Base-by-base conservation (phyloP, 2,797 vertebrate species). In the Arctocebus calabarensis region DNA sequence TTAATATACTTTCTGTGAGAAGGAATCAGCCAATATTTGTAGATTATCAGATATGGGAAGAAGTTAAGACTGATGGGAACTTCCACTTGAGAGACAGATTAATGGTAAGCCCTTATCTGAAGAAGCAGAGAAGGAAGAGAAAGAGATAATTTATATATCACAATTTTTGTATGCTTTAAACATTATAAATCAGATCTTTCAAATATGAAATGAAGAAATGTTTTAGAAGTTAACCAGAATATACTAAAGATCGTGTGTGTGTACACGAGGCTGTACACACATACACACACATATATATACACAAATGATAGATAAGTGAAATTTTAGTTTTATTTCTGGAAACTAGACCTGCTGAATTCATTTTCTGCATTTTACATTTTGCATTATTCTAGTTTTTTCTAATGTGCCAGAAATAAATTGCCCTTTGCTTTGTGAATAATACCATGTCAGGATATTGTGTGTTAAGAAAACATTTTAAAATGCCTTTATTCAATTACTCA, bases 391-490 rank as follows among this genome's bases (percentile, higher is more conserved):
- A 55, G 19, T 92, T 95, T 88, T 45, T 52, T 37, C 66, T 77
- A 90, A 73, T 78, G 75, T 77, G 70, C 17, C 82, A 61, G 66
- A 88, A 70, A 16, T 75, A 32, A 5, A 32, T 81, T 73, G 83
- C 45, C 90, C 45, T 95, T 95, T 97, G 40, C 85, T 97, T 64
- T 95, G 68, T 22, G 90, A 97, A 94, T 84, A 97, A 96, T 96
- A 91, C 17, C 32, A 84, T 3, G 5, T 25, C 27, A 90, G 32
- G 20, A 66, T 6, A 97, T 73, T 82, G 40, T 71, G 70, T 97
- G 88, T 78, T 92, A 97, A 97, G 97, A 89, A 96, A 12, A 59
- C 12, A 96, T 93, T 86, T 95, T 96, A 79, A 8, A 25, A 85
- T 79, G 77, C 19, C 8, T 81, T 71, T 55, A 82, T 90, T 77